Conservation (phyloP, 2,113 vertebrate species). For the Riparia riparia region DNA sequence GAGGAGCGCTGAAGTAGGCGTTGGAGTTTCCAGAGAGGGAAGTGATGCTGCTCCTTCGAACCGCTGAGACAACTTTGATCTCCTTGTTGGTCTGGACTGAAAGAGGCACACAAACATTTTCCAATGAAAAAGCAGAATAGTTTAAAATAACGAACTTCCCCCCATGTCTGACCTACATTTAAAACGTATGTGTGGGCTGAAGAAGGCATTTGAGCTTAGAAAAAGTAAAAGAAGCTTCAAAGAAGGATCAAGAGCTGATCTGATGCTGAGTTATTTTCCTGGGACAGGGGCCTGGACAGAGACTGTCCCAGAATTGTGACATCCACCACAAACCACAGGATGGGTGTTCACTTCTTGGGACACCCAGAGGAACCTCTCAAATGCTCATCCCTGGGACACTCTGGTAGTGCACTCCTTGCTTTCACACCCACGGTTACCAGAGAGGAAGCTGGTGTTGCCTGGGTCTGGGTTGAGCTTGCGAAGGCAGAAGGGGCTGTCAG, state of each 20-base stretch:
- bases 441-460: constrained; percentile 77
- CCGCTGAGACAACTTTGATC: constrained; percentile 68
- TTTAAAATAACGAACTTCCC: not conserved
- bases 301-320: not conserved
- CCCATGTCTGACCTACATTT: not conserved
- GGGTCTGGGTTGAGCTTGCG: constrained; percentile 73
- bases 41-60: constrained; percentile 76
- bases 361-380: not conserved
- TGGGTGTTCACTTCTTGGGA: not conserved
- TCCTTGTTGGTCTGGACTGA: constrained; percentile 78
- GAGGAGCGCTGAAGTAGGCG: constrained; percentile 63
- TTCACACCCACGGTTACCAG: constrained; percentile 59
- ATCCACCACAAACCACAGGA: not conserved
- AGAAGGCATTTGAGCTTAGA: not conserved
- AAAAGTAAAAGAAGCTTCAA: not conserved
- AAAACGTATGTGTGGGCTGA: not conserved
- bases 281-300: not conserved
- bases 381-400: not conserved
- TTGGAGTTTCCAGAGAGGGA: constrained; percentile 71
- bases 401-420: fast-evolving
- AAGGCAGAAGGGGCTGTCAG: constrained; percentile 79
- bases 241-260: not conserved
- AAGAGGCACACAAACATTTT: not conserved
- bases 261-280: not conserved
- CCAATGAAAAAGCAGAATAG: not conserved